phyloP scores from a whole-genome alignment of 2,797 vertebrate species.

The Propithecus perrieri region DNA sequence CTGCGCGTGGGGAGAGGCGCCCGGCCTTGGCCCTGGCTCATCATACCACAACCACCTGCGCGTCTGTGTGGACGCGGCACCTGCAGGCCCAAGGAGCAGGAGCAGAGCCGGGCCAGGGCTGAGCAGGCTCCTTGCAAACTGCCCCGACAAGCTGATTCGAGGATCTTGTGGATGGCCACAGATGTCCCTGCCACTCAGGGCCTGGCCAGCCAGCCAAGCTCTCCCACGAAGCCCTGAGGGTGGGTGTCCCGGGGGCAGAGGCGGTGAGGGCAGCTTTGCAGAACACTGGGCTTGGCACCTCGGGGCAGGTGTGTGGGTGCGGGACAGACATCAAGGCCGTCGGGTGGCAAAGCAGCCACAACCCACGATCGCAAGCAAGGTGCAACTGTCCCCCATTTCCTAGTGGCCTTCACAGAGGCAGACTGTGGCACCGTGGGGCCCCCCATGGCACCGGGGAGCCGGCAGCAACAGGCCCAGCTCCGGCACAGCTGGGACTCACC shows the following conservation, averaged over 20 bases:
- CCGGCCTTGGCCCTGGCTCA: neutral
- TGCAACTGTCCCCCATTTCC: neutral
- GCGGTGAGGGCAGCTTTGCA: neutral
- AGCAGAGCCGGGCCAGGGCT: neutral
- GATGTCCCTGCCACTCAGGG: neutral
- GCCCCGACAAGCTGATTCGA: neutral
- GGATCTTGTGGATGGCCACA: neutral
- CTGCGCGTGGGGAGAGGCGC: neutral
- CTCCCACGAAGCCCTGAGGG: neutral
- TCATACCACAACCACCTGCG: fast-evolving
- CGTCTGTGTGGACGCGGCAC: neutral
- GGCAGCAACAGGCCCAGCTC: neutral
- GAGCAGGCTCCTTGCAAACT: neutral
- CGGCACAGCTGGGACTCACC: neutral
- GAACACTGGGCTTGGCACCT: neutral
- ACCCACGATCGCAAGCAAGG: neutral
- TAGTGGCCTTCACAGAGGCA: neutral
- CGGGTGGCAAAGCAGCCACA: neutral
- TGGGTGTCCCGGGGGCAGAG: fast-evolving
- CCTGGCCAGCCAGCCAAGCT: neutral
- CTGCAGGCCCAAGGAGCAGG: neutral
- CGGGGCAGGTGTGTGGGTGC: neutral
- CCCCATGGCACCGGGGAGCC: no score
- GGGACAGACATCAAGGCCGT: neutral
- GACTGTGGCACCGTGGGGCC: neutral